Conservation (phyloP, 2,113 vertebrate species). For the Anhinga rufa region DNA sequence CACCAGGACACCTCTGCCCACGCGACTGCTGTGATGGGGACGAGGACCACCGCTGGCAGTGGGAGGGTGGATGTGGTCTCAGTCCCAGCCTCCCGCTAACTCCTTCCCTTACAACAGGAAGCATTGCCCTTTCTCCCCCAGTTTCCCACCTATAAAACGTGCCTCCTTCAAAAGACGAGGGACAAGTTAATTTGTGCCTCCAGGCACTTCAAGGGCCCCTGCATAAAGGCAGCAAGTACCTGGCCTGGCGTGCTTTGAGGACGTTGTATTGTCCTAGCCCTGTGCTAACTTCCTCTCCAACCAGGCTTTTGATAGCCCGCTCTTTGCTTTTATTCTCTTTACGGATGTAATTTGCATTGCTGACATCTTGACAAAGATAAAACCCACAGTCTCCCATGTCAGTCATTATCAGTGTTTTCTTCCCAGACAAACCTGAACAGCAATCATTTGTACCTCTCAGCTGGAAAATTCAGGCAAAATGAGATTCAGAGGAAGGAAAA, state of each 20-base stretch:
- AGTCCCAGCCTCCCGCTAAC: neutral
- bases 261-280: neutral
- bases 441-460: constrained; percentile 44
- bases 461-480: constrained; percentile 39
- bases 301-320: constrained; percentile 29
- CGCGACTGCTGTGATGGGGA: neutral
- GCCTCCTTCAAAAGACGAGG: neutral
- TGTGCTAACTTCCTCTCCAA: constrained; percentile 35
- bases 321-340: constrained; percentile 32
- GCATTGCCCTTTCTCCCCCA: neutral
- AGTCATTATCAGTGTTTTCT: constrained; percentile 36
- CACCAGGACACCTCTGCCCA: neutral
- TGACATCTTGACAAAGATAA: constrained; percentile 57
- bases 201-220: constrained; percentile 24
- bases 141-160: constrained; percentile 29
- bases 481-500: constrained; percentile 25
- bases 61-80: neutral
- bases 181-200: constrained; percentile 44
- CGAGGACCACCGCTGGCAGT: neutral
- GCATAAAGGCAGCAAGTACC: constrained; percentile 46
- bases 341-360: constrained; percentile 42
- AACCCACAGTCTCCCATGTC: constrained; percentile 16
- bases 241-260: constrained; percentile 31
- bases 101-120: neutral
- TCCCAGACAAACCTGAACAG: constrained; percentile 31